phyloP scores from a whole-genome alignment of 2,113 vertebrate genomes.

The Oncorhynchus tshawytscha region DNA sequence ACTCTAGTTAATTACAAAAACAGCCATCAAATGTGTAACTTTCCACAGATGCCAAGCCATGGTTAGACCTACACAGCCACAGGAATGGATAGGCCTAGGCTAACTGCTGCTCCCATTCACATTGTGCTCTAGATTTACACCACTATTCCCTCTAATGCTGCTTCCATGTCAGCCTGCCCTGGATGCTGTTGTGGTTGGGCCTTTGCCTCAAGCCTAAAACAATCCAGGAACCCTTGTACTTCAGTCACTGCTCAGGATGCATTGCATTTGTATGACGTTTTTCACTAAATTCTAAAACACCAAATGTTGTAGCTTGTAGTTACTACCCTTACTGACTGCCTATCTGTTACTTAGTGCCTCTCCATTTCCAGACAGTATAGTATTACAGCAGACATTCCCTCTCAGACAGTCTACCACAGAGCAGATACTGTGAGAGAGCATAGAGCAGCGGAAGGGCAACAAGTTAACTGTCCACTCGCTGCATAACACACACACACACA shows the following conservation, averaged over 20 bases:
- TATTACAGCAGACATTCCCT: conserved; percentile 5
- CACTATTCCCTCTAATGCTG: conserved; percentile 9
- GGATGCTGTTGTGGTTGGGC: no score
- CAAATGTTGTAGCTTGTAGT: no score
- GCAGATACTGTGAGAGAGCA: background rate
- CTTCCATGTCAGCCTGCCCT: no score
- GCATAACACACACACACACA: no score
- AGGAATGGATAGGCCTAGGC: background rate
- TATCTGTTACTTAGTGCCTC: no score
- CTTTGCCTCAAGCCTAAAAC: no score
- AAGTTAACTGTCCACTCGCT: background rate
- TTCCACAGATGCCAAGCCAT: conserved; percentile 7
- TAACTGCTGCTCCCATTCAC: conserved; percentile 51
- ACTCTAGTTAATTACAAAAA: conserved; percentile 44
- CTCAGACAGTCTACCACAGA: background rate
- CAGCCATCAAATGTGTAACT: conserved; percentile 30
- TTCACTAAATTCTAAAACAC: no score
- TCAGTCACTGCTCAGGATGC: no score
- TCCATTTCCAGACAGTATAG: background rate
- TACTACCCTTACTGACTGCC: no score
- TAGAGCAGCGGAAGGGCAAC: background rate
- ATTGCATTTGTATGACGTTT: no score
- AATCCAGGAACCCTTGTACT: no score
- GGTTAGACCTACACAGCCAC: background rate
- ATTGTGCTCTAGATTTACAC: conserved; percentile 59